These are phyloP conservation scores for Sinocyclocheilus anophthalmus DNA, from an alignment of 2,113 vertebrate genomes.

Conservation along the genomic window DNA sequence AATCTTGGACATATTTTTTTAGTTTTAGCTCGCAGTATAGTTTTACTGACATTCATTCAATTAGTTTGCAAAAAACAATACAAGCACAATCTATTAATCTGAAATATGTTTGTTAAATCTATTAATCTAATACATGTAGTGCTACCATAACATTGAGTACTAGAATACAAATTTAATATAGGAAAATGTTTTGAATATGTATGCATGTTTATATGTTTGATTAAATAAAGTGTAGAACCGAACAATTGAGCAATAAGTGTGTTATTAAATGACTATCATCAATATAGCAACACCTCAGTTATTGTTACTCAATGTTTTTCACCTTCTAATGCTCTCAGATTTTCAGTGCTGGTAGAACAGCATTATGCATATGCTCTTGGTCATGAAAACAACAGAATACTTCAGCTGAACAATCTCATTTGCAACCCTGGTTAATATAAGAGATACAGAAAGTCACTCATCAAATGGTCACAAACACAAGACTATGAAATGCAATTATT, in stretches of 20 bases:
- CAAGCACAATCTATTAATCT: neutral
- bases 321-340: neutral
- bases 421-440: neutral
- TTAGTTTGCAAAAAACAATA: neutral
- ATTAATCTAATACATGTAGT: neutral
- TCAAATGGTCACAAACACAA: neutral
- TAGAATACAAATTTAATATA: neutral
- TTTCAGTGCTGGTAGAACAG: neutral
- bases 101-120: neutral
- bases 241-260: neutral
- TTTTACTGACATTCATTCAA: neutral
- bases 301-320: neutral
- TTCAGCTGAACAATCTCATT: neutral
- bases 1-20: neutral
- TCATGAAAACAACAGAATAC: neutral
- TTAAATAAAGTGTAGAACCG: neutral
- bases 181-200: neutral
- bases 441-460: neutral
- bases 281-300: neutral
- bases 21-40: neutral
- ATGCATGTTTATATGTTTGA: neutral
- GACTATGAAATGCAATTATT: neutral
- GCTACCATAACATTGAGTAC: neutral
- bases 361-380: neutral
- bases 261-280: neutral